Evolutionary conservation across 2,113 vertebrate genomes (phyloP).

Genomic region (Trogon surrucura): DNA sequence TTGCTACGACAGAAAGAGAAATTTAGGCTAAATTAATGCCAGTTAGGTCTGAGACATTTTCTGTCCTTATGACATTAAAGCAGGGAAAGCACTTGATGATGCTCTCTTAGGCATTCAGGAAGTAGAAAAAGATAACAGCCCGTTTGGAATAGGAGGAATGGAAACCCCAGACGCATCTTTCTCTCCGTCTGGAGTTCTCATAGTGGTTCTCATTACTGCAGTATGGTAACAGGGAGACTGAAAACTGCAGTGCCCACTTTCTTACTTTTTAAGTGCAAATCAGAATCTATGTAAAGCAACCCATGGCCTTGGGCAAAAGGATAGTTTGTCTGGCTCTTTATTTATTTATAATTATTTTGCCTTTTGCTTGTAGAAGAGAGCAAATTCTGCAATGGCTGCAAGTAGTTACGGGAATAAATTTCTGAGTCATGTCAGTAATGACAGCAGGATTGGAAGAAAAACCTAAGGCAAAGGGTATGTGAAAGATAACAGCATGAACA

Average conservation of each 20-base stretch:
- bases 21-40: not conserved
- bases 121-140: not conserved
- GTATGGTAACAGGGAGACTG: not conserved
- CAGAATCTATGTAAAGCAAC: not conserved
- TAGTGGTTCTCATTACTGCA: not conserved
- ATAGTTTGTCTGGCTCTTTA: not conserved
- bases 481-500: not conserved
- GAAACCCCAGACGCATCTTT: accelerated
- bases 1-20: not conserved
- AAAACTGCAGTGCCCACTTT: not conserved
- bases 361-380: not conserved
- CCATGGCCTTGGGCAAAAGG: not conserved
- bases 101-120: not conserved
- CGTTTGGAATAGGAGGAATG: not conserved
- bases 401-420: not conserved
- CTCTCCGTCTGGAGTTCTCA: not conserved
- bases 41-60: not conserved
- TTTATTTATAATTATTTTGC: not conserved
- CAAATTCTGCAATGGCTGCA: not conserved
- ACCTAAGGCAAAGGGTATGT: not conserved
- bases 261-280: not conserved
- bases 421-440: not conserved
- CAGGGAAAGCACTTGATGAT: accelerated
- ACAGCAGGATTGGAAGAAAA: not conserved
- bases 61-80: not conserved